phyloP scores from a whole-genome alignment of 2,797 vertebrate genomes.

The Octomys mimax region DNA sequence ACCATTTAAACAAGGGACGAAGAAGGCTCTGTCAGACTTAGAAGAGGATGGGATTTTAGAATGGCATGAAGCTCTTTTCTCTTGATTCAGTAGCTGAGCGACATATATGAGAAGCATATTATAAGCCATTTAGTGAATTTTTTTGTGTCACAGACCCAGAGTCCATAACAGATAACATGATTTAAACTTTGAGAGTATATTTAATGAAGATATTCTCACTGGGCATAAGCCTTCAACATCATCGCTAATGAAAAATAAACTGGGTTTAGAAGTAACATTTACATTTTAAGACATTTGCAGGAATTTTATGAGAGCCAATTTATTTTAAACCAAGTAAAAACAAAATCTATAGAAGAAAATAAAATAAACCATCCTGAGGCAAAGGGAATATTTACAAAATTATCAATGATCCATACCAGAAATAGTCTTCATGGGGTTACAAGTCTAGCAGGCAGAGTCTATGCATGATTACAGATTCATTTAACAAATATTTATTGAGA shows the following conservation, averaged over 20 bases:
- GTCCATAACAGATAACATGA: neutral
- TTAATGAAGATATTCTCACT: constrained; percentile 15
- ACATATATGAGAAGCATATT: neutral
- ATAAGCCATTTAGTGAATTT: neutral
- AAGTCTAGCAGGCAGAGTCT: neutral
- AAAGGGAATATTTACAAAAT: neutral
- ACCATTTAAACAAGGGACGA: neutral
- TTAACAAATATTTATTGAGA: neutral
- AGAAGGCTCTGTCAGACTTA: neutral
- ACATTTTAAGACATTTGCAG: neutral
- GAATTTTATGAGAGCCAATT: neutral
- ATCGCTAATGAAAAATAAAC: constrained; percentile 20
- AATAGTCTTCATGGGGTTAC: neutral
- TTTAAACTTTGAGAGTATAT: neutral
- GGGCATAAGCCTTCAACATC: constrained; percentile 8
- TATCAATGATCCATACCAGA: neutral
- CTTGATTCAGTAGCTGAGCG: neutral
- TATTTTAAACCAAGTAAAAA: constrained; percentile 41
- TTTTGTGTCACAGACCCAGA: constrained; percentile 12
- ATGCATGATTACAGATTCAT: neutral
- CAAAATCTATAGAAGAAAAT: neutral
- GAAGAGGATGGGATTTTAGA: neutral
- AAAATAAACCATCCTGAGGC: neutral
- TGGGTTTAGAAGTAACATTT: neutral
- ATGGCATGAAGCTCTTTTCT: constrained; percentile 4